phyloP scores from a whole-genome alignment of 2,797 vertebrate species.

The Fistularia tabacaria region DNA sequence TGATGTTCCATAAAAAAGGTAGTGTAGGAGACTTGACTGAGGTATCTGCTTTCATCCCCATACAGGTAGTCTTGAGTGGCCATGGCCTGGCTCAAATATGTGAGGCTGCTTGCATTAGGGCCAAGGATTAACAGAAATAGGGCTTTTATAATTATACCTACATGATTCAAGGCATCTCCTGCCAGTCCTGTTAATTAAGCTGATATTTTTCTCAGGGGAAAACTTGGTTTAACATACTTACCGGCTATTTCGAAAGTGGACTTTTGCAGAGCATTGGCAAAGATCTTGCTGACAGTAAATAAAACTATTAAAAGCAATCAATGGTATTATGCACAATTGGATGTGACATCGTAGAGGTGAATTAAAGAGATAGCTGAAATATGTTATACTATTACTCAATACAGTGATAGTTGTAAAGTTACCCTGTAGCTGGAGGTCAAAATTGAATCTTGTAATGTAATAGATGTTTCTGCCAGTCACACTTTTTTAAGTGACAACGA shows the following conservation, averaged over 20 bases:
- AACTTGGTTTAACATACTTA: constrained; percentile 71
- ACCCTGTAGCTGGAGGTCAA: constrained; percentile 30
- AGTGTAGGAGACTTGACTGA: constrained; percentile 19
- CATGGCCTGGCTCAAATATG: constrained; percentile 47
- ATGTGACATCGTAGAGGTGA: background rate
- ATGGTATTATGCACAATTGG: too few relatives aligned
- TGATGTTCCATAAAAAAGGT: constrained; percentile 34
- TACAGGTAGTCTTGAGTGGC: constrained; percentile 39
- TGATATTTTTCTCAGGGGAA: constrained; percentile 73
- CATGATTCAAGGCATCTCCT: constrained; percentile 77
- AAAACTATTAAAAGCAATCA: too few relatives aligned
- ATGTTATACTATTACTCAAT: constrained; percentile 9
- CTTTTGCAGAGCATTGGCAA: constrained; percentile 36
- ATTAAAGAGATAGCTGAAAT: constrained; percentile 31
- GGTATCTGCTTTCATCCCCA: constrained; percentile 26
- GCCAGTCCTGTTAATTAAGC: constrained; percentile 83
- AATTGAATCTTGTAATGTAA: constrained; percentile 60
- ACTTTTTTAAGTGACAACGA: constrained; percentile 68
- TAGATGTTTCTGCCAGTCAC: constrained; percentile 64
- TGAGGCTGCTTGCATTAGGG: constrained; percentile 57
- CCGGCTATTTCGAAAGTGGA: constrained; percentile 66
- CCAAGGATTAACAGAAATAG: constrained; percentile 73
- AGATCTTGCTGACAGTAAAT: constrained; percentile 18
- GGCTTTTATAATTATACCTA: constrained; percentile 79
- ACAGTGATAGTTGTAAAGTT: constrained; percentile 33